These are phyloP conservation scores for Drosophila nasuta DNA, from an alignment of 1,140 invertebrate species.

Conservation along the genomic window DNA sequence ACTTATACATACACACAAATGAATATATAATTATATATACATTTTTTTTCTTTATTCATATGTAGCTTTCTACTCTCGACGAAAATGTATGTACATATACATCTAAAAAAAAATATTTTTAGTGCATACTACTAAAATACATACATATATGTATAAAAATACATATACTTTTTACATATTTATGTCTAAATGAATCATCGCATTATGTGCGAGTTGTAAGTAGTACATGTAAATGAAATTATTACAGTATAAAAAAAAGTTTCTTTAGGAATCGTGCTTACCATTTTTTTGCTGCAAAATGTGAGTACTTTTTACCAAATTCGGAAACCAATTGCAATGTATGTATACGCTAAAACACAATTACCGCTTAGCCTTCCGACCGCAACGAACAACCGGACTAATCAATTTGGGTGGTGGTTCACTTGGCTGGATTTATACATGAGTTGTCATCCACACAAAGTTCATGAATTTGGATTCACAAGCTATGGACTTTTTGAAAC, in stretches of 20 bases:
- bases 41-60: constrained; percentile 26
- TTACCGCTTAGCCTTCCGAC: constrained; percentile 67
- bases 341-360: constrained; percentile 66
- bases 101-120: constrained; percentile 52
- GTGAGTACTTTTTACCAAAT: constrained; percentile 57
- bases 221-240: constrained; percentile 29
- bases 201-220: constrained; percentile 17
- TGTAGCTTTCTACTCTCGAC: constrained; percentile 17
- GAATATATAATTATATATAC: constrained; percentile 40
- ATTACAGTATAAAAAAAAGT: constrained; percentile 20
- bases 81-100: constrained; percentile 42
- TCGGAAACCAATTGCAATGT: constrained; percentile 54
- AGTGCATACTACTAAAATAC: constrained; percentile 19
- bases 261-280: constrained; percentile 16
- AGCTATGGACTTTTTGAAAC: not conserved
- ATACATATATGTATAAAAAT: constrained; percentile 49
- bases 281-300: constrained; percentile 43
- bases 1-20: constrained; percentile 38
- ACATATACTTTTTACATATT: constrained; percentile 54
- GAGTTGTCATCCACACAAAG: constrained; percentile 13
- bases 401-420: constrained; percentile 62
- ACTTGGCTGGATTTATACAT: constrained; percentile 23
- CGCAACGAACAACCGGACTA: constrained; percentile 69
- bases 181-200: constrained; percentile 43
- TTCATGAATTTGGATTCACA: constrained; percentile 1